Conservation (phyloP, 2,113 vertebrate species). For the Oenanthe melanoleuca region DNA sequence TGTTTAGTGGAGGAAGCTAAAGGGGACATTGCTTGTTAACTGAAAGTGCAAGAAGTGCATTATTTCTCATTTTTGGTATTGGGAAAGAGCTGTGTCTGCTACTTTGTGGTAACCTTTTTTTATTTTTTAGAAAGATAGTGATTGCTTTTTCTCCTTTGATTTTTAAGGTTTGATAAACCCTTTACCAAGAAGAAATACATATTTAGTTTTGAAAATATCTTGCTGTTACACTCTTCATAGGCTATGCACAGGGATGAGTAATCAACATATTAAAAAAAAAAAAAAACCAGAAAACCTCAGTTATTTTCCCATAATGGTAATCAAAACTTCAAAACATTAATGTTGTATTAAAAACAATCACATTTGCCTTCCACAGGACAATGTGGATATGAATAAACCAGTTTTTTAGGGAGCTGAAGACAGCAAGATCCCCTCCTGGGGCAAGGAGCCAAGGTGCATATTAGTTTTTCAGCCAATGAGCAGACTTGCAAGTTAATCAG, state of each 20-base stretch:
- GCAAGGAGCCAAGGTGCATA: neutral
- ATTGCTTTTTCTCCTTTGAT: neutral
- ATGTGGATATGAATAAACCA: neutral
- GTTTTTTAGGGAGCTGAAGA: neutral
- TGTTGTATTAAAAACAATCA: conserved; percentile 12
- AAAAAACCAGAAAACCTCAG: neutral
- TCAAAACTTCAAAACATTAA: neutral
- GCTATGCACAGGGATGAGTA: neutral
- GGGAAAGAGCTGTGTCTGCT: neutral
- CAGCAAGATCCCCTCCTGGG: neutral
- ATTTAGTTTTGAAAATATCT: neutral
- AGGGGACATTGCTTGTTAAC: neutral
- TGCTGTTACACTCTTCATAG: neutral
- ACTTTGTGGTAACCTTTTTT: neutral
- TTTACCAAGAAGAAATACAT: neutral
- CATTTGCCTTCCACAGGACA: neutral
- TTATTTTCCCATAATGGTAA: neutral
- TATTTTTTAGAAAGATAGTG: neutral
- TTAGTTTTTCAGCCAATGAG: neutral
- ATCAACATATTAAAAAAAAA: neutral
- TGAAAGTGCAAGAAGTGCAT: neutral
- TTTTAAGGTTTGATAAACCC: neutral
- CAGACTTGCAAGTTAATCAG: neutral
- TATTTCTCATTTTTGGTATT: neutral
- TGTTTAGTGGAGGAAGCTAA: neutral